Percentiles rank a stretch among this genome's conserved stretches.
phyloP scores from a whole-genome alignment of 2,797 vertebrate species.

The Malurus leucopterus region DNA sequence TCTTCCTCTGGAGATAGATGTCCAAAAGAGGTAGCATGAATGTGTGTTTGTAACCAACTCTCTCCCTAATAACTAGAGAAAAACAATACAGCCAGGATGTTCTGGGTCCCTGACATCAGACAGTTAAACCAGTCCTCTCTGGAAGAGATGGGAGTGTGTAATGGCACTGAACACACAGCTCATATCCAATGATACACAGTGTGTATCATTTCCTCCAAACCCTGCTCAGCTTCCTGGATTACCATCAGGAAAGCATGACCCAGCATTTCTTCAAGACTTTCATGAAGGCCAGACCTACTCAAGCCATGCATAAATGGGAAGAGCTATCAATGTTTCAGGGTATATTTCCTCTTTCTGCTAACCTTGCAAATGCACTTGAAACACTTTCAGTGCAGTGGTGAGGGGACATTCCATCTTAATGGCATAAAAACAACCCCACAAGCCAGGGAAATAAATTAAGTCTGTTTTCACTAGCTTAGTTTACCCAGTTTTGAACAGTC shows the following conservation, averaged over 20 bases:
- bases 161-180: neutral
- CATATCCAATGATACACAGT: too few relatives aligned
- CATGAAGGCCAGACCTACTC: neutral
- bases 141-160: neutral
- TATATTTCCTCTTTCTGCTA: neutral
- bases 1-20: neutral
- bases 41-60: neutral
- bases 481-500: neutral
- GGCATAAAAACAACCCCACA: neutral
- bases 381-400: neutral
- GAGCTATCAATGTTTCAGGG: neutral
- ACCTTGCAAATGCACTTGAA: neutral
- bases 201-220: neutral
- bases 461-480: neutral
- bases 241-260: neutral
- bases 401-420: neutral
- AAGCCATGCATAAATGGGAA: neutral
- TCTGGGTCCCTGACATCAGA: neutral
- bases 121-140: neutral
- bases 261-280: neutral
- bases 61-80: neutral
- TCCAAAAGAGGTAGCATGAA: neutral
- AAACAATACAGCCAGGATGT: neutral
- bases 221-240: neutral
- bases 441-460: neutral